phyloP scores from a whole-genome alignment of 2,113 vertebrate species.

The Saguinus midas region DNA sequence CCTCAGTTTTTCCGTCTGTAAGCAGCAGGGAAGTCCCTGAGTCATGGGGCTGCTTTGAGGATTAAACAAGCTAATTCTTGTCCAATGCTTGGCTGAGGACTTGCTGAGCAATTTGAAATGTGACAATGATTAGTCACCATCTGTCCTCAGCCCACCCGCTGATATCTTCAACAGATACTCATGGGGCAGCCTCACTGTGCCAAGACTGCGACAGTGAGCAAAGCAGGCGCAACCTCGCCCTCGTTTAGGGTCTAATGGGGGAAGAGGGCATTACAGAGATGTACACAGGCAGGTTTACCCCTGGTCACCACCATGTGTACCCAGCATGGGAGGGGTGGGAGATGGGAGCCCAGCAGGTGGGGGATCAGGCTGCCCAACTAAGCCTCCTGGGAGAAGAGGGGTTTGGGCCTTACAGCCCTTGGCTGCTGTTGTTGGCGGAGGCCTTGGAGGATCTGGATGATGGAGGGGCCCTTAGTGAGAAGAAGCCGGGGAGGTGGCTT shows the following conservation, averaged over 20 bases:
- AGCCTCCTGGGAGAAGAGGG: background rate
- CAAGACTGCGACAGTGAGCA: background rate
- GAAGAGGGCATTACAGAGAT: background rate
- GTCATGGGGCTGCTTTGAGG: rapidly evolving
- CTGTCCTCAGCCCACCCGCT: background rate
- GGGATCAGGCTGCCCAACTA: rapidly evolving
- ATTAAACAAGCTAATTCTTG: background rate
- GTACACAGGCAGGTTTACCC: background rate
- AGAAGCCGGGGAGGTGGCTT: background rate
- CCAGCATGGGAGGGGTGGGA: rapidly evolving
- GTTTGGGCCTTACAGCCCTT: background rate
- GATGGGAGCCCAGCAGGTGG: background rate
- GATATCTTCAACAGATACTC: background rate
- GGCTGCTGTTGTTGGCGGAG: background rate
- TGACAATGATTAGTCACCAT: background rate
- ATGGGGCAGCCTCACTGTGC: background rate
- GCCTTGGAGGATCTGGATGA: background rate
- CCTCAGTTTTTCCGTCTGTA: background rate
- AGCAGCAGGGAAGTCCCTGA: background rate
- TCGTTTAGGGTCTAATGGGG: background rate
- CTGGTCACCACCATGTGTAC: background rate
- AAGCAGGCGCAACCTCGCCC: background rate
- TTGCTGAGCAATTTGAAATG: background rate
- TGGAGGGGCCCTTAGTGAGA: background rate
- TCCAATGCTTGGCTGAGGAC: background rate